Conservation (phyloP, 2,113 vertebrate genomes). For the Phrynosoma platyrhinos region DNA sequence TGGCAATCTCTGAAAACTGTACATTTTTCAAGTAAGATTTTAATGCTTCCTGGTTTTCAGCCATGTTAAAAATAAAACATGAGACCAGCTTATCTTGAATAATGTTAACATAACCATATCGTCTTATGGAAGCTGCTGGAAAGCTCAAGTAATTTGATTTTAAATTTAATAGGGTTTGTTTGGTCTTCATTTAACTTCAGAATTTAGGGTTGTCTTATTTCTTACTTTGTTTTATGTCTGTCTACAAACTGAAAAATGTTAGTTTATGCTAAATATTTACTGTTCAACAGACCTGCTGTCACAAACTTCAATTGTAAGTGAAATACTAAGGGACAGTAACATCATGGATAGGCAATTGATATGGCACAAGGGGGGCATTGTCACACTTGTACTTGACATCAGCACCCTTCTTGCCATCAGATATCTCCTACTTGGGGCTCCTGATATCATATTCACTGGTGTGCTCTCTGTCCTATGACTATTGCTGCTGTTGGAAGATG, state of each 20-base stretch:
- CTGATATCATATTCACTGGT: too few relatives aligned
- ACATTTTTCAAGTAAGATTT: neutral
- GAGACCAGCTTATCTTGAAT: neutral
- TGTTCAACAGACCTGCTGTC: conserved; percentile 11
- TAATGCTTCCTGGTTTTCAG: conserved; percentile 4
- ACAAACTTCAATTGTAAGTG: neutral
- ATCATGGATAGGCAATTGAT: neutral
- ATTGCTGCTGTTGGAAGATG: too few relatives aligned
- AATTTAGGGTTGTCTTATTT: neutral
- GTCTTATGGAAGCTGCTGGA: conserved; percentile 9
- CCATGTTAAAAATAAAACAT: neutral
- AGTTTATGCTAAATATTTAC: neutral
- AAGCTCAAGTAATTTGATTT: conserved; percentile 27
- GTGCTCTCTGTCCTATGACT: too few relatives aligned
- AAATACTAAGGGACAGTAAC: rapidly evolving
- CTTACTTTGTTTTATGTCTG: conserved; percentile 3
- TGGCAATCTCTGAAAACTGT: neutral
- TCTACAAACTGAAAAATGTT: neutral
- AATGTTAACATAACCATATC: neutral
- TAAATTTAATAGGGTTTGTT: neutral
- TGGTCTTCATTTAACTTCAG: neutral
- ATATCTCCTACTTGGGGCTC: too few relatives aligned
- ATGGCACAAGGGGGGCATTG: neutral
- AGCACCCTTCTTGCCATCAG: too few relatives aligned
- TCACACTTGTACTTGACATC: too few relatives aligned